Percentiles rank a stretch among this genome's conserved stretches.
Evolutionary conservation across 2,113 vertebrate genomes (phyloP).

Genomic region (Oxyura jamaicensis): DNA sequence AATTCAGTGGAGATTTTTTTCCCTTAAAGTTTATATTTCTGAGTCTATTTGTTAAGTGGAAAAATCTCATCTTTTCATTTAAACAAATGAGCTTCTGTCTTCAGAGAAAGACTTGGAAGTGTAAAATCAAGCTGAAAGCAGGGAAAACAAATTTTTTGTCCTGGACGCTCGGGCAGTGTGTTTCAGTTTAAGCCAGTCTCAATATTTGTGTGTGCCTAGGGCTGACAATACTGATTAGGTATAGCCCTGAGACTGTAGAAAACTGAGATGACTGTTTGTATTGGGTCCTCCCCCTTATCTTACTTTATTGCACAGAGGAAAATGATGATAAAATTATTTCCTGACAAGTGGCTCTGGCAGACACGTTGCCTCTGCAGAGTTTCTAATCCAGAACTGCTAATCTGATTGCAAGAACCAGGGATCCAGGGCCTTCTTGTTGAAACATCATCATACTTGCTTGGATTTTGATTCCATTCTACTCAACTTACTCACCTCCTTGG

Average conservation of each 20-base stretch:
- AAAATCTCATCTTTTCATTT: neutral
- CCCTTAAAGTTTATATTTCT: neutral
- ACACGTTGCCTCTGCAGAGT: neutral
- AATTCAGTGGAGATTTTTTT: neutral
- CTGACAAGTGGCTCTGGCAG: neutral
- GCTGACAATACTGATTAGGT: neutral
- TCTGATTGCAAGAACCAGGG: neutral
- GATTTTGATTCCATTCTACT: neutral
- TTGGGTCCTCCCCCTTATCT: neutral
- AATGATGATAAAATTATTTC: neutral
- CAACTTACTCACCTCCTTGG: neutral
- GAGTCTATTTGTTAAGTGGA: neutral
- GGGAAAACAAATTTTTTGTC: neutral
- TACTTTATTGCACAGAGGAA: neutral
- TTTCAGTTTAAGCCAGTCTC: neutral
- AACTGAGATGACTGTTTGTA: neutral
- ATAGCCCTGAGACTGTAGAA: neutral
- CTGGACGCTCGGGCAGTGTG: neutral
- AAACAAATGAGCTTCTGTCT: neutral
- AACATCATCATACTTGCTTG: rapidly evolving
- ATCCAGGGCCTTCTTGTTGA: neutral
- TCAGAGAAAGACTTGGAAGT: neutral
- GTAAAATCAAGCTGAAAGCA: neutral
- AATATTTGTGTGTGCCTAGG: neutral
- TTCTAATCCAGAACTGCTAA: neutral